Conservation (phyloP, 2,113 vertebrate genomes). For the Indicator indicator region DNA sequence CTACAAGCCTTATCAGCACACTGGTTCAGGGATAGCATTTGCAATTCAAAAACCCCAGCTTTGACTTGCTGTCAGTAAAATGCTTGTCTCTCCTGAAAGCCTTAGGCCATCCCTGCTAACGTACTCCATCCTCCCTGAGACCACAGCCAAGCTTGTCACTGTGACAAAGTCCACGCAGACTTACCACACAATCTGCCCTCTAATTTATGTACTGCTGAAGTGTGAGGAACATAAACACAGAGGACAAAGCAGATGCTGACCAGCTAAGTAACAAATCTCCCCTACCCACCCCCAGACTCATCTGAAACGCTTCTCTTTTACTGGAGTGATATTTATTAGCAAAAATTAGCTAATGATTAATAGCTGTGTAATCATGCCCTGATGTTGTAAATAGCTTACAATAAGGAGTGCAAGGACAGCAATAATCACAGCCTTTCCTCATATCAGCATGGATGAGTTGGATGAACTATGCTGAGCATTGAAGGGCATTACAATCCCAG, state of each 20-base stretch:
- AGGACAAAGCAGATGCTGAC: not conserved
- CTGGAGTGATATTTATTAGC: not conserved
- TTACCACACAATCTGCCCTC: not conserved
- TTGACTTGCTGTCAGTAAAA: constrained; percentile 7
- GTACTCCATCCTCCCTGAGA: not conserved
- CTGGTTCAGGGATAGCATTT: not conserved
- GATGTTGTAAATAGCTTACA: not conserved
- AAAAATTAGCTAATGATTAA: not conserved
- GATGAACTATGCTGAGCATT: not conserved
- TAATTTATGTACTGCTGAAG: not conserved
- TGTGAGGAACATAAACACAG: not conserved
- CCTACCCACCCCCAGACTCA: not conserved
- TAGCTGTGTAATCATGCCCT: not conserved
- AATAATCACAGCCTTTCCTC: not conserved
- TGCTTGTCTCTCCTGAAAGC: not conserved
- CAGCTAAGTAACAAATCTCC: not conserved
- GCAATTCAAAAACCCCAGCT: not conserved
- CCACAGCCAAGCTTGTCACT: not conserved
- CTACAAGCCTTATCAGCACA: constrained; percentile 8
- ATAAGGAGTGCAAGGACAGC: not conserved
- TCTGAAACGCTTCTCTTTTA: not conserved
- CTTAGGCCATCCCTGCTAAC: not conserved
- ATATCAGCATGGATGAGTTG: not conserved
- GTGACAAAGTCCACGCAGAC: not conserved
- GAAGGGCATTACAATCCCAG: not conserved